phyloP scores from a whole-genome alignment of 1,140 invertebrate species.

The Chlorops oryzae region DNA sequence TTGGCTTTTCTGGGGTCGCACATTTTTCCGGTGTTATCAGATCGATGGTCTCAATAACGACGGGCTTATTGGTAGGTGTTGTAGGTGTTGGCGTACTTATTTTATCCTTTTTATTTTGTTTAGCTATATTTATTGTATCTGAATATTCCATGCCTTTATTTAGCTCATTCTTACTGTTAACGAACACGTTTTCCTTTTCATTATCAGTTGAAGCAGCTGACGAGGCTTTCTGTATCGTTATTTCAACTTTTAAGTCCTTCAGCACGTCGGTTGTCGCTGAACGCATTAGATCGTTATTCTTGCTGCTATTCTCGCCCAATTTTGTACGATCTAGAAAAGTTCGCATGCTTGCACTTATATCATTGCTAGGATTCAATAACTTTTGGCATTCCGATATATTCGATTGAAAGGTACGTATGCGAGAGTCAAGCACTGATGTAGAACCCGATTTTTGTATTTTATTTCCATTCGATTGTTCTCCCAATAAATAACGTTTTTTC shows the following conservation, averaged over 20 bases:
- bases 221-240: slow-evolving; percentile 37
- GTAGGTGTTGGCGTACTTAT: slow-evolving; percentile 29
- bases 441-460: slow-evolving; percentile 77
- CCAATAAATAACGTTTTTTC: slow-evolving; percentile 75
- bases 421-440: slow-evolving; percentile 73
- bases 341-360: slow-evolving; percentile 69
- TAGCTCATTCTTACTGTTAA: slow-evolving; percentile 43
- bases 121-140: slow-evolving; percentile 40
- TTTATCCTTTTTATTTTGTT: slow-evolving; percentile 34
- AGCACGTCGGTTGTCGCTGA: slow-evolving; percentile 41
- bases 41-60: slow-evolving; percentile 40
- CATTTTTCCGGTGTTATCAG: slow-evolving; percentile 40
- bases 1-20: background rate
- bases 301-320: slow-evolving; percentile 24
- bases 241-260: slow-evolving; percentile 38
- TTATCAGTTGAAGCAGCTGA: slow-evolving; percentile 41
- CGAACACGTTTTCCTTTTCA: slow-evolving; percentile 45
- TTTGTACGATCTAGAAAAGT: slow-evolving; percentile 54
- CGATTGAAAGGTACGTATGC: slow-evolving; percentile 73
- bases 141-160: slow-evolving; percentile 46
- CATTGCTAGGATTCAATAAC: slow-evolving; percentile 70
- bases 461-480: slow-evolving; percentile 54
- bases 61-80: slow-evolving; percentile 34
- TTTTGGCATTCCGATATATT: slow-evolving; percentile 86
- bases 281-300: slow-evolving; percentile 31